Evolutionary conservation across 2,888 invertebrate species (phyloP).

Genomic region (Autographa pulchrina): DNA sequence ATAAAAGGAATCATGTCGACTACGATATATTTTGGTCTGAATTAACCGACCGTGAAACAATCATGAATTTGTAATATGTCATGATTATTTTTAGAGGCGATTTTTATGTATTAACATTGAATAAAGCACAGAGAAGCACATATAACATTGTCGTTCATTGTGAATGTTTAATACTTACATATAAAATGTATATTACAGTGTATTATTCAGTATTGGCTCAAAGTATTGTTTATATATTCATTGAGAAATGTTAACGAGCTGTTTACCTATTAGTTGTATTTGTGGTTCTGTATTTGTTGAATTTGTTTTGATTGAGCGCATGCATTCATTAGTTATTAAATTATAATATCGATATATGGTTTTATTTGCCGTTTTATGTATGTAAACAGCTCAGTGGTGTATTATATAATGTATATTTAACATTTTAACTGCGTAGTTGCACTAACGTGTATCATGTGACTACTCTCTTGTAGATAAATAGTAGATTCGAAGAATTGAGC

Average conservation of each 20-base stretch:
- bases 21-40: slow-evolving; percentile 52
- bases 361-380: slow-evolving; percentile 49
- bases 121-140: slow-evolving; percentile 47
- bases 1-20: slow-evolving; percentile 40
- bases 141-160: slow-evolving; percentile 39
- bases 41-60: slow-evolving; percentile 37
- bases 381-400: slow-evolving; percentile 57
- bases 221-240: slow-evolving; percentile 77
- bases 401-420: slow-evolving; percentile 41
- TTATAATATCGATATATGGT: slow-evolving; percentile 46
- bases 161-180: slow-evolving; percentile 39
- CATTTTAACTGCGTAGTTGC: slow-evolving; percentile 49
- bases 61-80: slow-evolving; percentile 55
- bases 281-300: slow-evolving; percentile 43
- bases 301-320: slow-evolving; percentile 54
- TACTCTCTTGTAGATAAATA: not conserved
- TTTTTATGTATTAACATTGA: slow-evolving; percentile 59
- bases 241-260: slow-evolving; percentile 47
- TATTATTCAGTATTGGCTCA: slow-evolving; percentile 84
- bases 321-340: slow-evolving; percentile 58
- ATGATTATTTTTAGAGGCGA: slow-evolving; percentile 62
- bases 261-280: slow-evolving; percentile 51
- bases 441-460: not conserved
- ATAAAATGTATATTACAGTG: slow-evolving; percentile 54
- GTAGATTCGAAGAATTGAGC: not conserved